A percentile compares a stretch with the other conserved stretches of the same genome.
Conservation (phyloP, 1,140 invertebrate species). For the Panulirus ornatus region DNA sequence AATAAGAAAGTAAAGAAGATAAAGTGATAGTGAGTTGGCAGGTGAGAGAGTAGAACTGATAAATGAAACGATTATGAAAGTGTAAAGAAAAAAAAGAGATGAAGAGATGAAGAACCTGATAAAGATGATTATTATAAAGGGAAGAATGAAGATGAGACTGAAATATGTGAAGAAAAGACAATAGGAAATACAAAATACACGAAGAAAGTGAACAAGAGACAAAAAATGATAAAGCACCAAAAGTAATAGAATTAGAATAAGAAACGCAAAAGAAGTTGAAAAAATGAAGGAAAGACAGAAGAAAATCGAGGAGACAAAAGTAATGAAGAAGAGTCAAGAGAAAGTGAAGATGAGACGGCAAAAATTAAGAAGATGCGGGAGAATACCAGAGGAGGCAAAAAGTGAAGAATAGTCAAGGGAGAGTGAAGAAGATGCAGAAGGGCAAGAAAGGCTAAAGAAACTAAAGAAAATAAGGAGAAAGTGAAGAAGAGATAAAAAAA, state of each 20-base stretch:
- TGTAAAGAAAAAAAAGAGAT: neutral
- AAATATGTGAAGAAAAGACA: neutral
- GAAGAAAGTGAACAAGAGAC: neutral
- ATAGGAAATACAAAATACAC: neutral
- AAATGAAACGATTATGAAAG: no score
- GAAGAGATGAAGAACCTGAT: no score
- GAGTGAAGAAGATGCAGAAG: neutral
- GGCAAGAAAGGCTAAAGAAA: neutral
- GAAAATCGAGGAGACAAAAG: neutral
- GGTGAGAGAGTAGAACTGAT: no score
- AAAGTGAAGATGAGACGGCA: slow-evolving; percentile 6
- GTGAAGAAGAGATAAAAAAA: neutral
- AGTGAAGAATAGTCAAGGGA: neutral
- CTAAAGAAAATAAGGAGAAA: neutral
- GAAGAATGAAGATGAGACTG: no score
- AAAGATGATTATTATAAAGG: no score
- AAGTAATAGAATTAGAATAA: neutral
- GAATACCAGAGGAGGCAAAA: neutral
- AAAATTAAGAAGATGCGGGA: no score
- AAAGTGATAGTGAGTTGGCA: no score
- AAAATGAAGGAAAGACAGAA: neutral
- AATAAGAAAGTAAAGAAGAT: no score
- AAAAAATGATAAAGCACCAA: neutral
- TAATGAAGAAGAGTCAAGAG: neutral
- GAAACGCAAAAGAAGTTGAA: neutral